Evolutionary conservation across 2,113 vertebrate genomes (phyloP).

Genomic region (Rhodinocichla rosea): DNA sequence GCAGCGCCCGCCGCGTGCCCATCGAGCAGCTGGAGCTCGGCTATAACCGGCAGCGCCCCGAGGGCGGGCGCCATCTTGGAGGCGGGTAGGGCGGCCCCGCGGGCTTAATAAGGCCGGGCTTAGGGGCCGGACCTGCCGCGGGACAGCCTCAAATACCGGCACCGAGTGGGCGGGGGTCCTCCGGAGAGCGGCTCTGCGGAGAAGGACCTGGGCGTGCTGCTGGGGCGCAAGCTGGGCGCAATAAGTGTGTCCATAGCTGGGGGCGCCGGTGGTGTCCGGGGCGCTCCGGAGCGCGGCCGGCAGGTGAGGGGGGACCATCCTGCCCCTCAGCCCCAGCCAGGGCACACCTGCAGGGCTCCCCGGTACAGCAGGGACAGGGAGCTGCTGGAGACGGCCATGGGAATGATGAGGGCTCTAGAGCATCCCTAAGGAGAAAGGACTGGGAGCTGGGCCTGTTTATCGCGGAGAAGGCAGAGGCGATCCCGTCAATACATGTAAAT

Average conservation of each 20-base stretch:
- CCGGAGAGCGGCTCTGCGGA: neutral
- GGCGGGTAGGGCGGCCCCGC: neutral
- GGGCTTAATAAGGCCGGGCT: rapidly evolving
- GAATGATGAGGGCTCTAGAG: neutral
- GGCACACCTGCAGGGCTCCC: neutral
- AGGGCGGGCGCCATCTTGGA: neutral
- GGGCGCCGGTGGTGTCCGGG: neutral
- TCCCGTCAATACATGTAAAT: no score
- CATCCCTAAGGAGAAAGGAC: no score
- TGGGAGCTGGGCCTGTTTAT: neutral
- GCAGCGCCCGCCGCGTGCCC: neutral
- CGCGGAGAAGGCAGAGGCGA: neutral
- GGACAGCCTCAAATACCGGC: no score
- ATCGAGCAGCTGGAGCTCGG: neutral
- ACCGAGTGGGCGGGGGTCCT: no score
- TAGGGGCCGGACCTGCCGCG: no score
- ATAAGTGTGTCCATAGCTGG: neutral
- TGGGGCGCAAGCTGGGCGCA: no score
- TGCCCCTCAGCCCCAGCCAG: neutral
- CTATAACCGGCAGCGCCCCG: rapidly evolving
- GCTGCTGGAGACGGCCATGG: neutral
- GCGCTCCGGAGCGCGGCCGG: rapidly evolving
- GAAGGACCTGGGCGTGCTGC: neutral
- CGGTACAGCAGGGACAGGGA: neutral
- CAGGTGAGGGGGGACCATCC: neutral